Conservation (phyloP, 1,140 invertebrate species). For the Drosophila micromelanica region DNA sequence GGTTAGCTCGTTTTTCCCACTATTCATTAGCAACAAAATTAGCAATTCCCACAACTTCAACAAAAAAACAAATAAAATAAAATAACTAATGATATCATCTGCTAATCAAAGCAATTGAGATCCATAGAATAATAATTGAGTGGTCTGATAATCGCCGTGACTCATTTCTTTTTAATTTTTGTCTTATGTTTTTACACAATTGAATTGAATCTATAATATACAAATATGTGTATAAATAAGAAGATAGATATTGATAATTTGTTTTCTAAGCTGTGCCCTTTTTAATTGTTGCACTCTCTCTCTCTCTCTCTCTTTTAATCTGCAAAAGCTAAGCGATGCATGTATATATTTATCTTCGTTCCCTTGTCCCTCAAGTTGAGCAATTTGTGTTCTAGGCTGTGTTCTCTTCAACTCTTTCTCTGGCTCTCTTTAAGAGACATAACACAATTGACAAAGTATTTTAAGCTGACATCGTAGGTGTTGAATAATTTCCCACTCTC, state of each 20-base stretch:
- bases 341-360: too few relatives aligned
- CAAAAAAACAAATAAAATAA: neutral
- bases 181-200: neutral
- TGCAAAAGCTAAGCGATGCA: too few relatives aligned
- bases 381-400: neutral
- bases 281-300: neutral
- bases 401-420: too few relatives aligned
- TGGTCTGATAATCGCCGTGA: conserved; percentile 1
- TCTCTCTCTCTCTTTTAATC: neutral
- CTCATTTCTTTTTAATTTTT: neutral
- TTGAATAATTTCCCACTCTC: neutral
- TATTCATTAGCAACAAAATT: neutral
- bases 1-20: conserved; percentile 4
- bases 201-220: too few relatives aligned
- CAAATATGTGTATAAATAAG: too few relatives aligned
- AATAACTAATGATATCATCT: conserved; percentile 1
- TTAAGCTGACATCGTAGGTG: too few relatives aligned
- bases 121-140: conserved; percentile 27
- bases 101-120: conserved; percentile 28
- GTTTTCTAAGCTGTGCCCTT: neutral
- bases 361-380: neutral
- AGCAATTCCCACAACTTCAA: conserved; percentile 34
- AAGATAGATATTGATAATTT: neutral
- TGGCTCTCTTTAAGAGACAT: too few relatives aligned
- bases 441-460: too few relatives aligned